Percentiles rank a stretch among this genome's conserved stretches.
Evolutionary conservation across 1,140 invertebrate genomes (phyloP).

Genomic region (Polypedilum vanderplanki): DNA sequence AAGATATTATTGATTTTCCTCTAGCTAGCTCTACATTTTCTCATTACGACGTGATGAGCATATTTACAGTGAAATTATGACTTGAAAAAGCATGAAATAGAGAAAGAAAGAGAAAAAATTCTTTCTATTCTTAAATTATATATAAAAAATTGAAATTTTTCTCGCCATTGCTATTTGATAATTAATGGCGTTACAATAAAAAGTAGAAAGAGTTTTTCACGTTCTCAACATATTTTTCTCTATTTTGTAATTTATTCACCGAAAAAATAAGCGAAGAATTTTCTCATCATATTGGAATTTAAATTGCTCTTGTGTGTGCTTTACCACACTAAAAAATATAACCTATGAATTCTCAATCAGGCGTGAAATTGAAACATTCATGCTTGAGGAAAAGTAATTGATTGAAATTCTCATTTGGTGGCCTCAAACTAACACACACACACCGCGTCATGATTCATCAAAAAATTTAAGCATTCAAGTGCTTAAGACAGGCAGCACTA

Average conservation of each 20-base stretch:
- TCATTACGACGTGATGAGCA: conserved; percentile 26
- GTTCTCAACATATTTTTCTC: neutral
- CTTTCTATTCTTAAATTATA: no score
- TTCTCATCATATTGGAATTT: neutral
- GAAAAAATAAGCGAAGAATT: neutral
- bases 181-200: neutral
- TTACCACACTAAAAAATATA: neutral
- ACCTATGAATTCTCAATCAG: conserved; percentile 25
- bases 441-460: conserved; percentile 5
- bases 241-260: neutral
- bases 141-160: neutral
- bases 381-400: conserved; percentile 9
- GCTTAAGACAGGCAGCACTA: neutral
- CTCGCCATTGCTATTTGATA: neutral
- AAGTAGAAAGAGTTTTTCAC: conserved; percentile 3
- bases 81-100: neutral
- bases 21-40: conserved; percentile 1
- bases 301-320: neutral
- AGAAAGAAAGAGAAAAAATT: no score
- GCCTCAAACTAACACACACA: neutral
- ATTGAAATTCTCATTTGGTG: conserved; percentile 12
- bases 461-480: neutral
- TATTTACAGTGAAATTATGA: conserved; percentile 21
- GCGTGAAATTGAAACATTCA: conserved; percentile 23
- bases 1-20: conserved; percentile 24